Evolutionary conservation across 2,888 invertebrate genomes (phyloP), one percentile per base, ranked within the genome.

Genomic region (Agriopis aurantiaria): DNA sequence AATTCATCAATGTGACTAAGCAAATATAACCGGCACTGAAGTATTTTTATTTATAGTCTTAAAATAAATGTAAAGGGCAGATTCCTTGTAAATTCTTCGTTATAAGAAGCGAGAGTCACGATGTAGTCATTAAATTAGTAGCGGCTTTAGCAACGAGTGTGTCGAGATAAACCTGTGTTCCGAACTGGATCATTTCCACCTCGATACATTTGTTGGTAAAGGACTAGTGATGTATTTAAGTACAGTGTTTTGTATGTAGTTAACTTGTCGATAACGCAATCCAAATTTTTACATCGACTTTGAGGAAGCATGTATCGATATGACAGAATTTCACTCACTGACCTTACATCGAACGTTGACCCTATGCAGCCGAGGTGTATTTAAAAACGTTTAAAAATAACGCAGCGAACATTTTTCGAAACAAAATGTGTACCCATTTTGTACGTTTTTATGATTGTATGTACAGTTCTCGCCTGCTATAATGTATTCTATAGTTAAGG

Each of bases 61-160:
- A 58, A 23, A 56, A 64, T 64, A 48, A 55, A 55, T 58, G 23
- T 74, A 74, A 67, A 69, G 52, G 72, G 70, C 71, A 71, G 69
- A 72, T 77, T 68, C 75, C 73, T 68, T 78, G 75, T 69, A 65
- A 68, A 62, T 68, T 65, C 56, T 53, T 67, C 43, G 65, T 82
- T 53, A 52, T 23, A 80, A 80, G 79, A 75, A 78, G 75, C 76
- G 75, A 76, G 77, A 80, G 86, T 86, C 86, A 82, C 86, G 82
- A 79, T 74, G 83, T 86, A 86, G 86, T 87, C 87, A 88, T 88
- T 87, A 87, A 71, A 71, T 58, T 73, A 73, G 65, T 69, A 65
- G 60, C 33, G 46, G 33, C 46, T 71, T 65, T 65, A 64, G 2
- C 62, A 33, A 53, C 65, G 65, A 64, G n/a, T 69, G 67, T 71